phyloP scores from a whole-genome alignment of 1,140 invertebrate genomes.

The Ectropis grisescens region DNA sequence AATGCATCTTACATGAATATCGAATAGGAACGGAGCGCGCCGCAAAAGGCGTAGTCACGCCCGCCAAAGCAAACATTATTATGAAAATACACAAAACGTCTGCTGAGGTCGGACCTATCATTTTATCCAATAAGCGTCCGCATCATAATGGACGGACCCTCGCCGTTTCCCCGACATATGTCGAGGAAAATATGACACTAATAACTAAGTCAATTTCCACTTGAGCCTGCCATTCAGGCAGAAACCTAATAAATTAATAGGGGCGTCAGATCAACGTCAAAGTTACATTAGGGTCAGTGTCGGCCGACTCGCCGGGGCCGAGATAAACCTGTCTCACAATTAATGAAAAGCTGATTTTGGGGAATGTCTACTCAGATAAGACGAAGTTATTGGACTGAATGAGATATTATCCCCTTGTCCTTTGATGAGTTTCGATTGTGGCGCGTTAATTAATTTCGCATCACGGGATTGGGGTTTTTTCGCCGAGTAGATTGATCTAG shows the following conservation, averaged over 20 bases:
- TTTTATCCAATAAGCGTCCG: neutral
- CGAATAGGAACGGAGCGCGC: too few relatives aligned
- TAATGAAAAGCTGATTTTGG: conserved; percentile 47
- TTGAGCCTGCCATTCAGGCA: conserved; percentile 14
- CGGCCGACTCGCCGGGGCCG: conserved; percentile 8
- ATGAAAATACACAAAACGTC: too few relatives aligned
- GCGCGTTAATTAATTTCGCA: too few relatives aligned
- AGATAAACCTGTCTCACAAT: conserved; percentile 33
- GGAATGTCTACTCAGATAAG: conserved; percentile 28
- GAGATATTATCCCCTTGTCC: conserved; percentile 20
- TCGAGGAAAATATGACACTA: conserved; percentile 33
- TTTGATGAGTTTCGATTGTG: conserved; percentile 2
- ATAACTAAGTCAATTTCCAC: conserved; percentile 31
- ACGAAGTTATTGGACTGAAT: conserved; percentile 22
- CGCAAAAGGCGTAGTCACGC: too few relatives aligned
- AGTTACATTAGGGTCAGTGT: conserved; percentile 15
- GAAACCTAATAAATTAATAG: conserved; percentile 38
- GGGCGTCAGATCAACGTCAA: conserved; percentile 32
- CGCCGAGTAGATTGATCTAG: too few relatives aligned
- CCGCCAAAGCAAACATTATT: too few relatives aligned
- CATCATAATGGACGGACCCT: conserved; percentile 8
- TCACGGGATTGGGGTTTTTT: too few relatives aligned
- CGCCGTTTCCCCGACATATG: conserved; percentile 13
- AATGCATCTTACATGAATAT: too few relatives aligned
- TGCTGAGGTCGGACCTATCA: too few relatives aligned